Base-by-base conservation (phyloP, 2,888 invertebrate species). In the Eurytoma adleriae region DNA sequence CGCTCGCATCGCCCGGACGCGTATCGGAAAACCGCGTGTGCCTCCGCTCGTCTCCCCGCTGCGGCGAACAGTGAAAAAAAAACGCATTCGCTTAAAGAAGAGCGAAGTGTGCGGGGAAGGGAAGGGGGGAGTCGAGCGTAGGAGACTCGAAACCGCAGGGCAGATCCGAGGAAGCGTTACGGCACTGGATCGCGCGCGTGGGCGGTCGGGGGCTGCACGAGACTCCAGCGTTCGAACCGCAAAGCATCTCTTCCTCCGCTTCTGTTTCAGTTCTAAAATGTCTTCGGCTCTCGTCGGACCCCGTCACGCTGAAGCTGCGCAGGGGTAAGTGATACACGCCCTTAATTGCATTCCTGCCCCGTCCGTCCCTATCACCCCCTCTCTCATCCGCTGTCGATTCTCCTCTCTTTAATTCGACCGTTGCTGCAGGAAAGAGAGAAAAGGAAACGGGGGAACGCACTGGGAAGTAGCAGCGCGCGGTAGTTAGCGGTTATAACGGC, bases 221-320 rank as follows among this genome's bases (percentile, higher is more conserved):
- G 61, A 52, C 61, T 72, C 7, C 40, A 7, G 40, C 71, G 27
- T 59, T 57, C 16, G 40, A 59, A 52, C 24, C 64, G 16, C 66
- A 40, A 71, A 78, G 67, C 57, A 67, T 67, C 66, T 68, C 18
- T 50, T 54, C 14, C 30, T 75, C 50, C 56, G 27, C 27, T 77
- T 80, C 57, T 92, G 91, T 95, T 95, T 88, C 94, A 96, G 97
- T 97, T 92, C 93, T 97, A 93, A 97, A 96, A 95, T 97, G 97
- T 93, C 94, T 97, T 91, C 95, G 97, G 91, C 94, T 97, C 90
- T 96, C 97, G 86, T 94, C 96, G 92, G 96, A 97, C 93, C 95
- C 96, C 89, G 96, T 97, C 90, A 96, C 96, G 90, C 92, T 97
- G 92, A 96, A 96, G 93, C 94, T 97, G 91, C 96, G 95, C 93